Base-by-base conservation (phyloP, 2,113 vertebrate genomes). In the Seriola dumerili region DNA sequence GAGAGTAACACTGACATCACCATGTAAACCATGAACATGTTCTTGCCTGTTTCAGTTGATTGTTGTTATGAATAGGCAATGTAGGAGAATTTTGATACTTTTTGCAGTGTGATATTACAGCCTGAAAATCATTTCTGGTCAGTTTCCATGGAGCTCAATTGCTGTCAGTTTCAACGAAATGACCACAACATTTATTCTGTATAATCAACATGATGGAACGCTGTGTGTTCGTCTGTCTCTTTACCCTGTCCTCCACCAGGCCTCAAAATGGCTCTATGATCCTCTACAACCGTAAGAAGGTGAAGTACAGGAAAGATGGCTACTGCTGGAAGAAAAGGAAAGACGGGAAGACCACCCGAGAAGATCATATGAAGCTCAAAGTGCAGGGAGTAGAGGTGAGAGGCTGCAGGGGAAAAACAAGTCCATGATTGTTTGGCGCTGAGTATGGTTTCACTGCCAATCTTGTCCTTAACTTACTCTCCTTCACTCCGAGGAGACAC, bases 261-360 rank as follows among this genome's bases (percentile, higher is more conserved):
- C 97, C 97, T 80, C 96, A 96, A 84, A 98, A 98, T 89, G 97
- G 97, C 71, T 98, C 97, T 70, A 96, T 98, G 88, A 96, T 98
- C 84, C 96, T 98, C 44, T 98, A 98, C 90, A 98, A 98, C 83
- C 96, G 97, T 21, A 98, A 98, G 95, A 98, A 97, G 91, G 97
- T 97, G 76, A 97, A 97, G 89, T 98, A 98, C 88, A 95, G 97
- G 72, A 98, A 98, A 81, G 97, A 98, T 78, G 97, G 97, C 21
- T 98, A 98, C 88, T 97, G 97, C 90, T 98, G 97, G 97, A 98
- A 98, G 93, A 98, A 98, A 85, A 93, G 97, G 80, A 97, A 97
- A 86, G 97, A 98, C 1, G 97, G 97, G 75, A 98, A 98, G 93
- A 98, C 97, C 52, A 98, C 97, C 36, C 91, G 97, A 82, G 97